These are phyloP conservation scores for Mystacornis crossleyi DNA, from an alignment of 2,113 vertebrate species.

Conservation along the genomic window DNA sequence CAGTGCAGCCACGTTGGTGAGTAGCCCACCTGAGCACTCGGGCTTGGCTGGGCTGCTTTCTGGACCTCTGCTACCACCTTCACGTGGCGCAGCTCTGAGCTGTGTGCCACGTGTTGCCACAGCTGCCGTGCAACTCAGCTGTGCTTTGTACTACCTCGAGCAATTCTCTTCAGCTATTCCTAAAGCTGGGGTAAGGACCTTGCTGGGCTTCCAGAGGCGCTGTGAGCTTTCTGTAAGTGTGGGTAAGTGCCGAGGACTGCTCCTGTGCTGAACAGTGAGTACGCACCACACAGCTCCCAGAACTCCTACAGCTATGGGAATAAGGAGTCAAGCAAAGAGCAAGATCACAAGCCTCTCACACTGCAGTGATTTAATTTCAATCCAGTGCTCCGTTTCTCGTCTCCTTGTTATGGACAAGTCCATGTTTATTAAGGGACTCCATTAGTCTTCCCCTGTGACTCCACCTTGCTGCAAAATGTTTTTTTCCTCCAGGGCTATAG, in stretches of 20 bases:
- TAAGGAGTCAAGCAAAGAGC: background rate
- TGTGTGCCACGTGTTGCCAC: accelerated
- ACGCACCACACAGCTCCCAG: background rate
- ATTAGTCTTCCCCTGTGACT: background rate
- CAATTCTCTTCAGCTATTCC: background rate
- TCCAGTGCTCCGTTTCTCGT: background rate
- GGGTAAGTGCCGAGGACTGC: background rate
- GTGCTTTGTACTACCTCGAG: background rate
- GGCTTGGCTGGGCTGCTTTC: background rate
- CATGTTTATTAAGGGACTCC: slow-evolving; percentile 3
- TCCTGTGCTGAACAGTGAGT: background rate
- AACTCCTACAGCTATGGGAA: background rate
- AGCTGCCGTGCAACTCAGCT: background rate
- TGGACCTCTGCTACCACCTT: background rate
- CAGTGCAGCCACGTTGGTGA: background rate
- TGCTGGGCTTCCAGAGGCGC: background rate
- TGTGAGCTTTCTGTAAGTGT: background rate
- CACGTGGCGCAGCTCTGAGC: accelerated
- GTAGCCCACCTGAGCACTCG: accelerated
- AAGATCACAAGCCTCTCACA: background rate
- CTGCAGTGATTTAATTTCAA: background rate
- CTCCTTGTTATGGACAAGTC: background rate
- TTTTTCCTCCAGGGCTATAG: slow-evolving; percentile 11
- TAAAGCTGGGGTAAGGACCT: background rate
- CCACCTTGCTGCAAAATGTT: background rate